Percentiles rank a stretch among this genome's conserved stretches.
These are phyloP conservation scores for Mastomys natalensis DNA, from an alignment of 2,113 vertebrate genomes.

Conservation along the genomic window DNA sequence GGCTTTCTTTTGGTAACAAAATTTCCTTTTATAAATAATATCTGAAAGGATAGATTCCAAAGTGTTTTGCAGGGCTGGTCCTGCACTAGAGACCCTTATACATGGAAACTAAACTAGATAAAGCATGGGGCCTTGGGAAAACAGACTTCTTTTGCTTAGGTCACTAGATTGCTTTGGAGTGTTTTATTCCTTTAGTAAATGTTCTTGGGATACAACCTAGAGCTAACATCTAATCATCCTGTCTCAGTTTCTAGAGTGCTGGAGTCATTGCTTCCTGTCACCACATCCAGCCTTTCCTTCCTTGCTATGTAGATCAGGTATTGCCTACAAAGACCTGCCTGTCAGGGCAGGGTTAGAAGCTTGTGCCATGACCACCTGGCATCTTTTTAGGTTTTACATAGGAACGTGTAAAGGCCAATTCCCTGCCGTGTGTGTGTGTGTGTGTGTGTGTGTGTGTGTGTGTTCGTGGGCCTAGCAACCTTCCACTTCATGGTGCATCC, in stretches of 20 bases:
- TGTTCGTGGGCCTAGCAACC: not conserved
- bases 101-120: not conserved
- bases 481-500: not conserved
- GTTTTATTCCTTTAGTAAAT: not conserved
- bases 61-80: not conserved
- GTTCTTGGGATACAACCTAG: not conserved
- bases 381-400: not conserved
- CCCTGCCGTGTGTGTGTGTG: not conserved
- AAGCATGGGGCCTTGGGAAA: not conserved
- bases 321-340: not conserved
- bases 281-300: not conserved
- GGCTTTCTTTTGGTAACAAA: not conserved
- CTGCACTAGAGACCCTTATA: not conserved
- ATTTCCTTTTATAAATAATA: not conserved
- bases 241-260: not conserved
- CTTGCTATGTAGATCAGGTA: not conserved
- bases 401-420: not conserved
- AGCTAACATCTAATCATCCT: not conserved
- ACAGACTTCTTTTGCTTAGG: not conserved
- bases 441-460: slow-evolving; percentile 43
- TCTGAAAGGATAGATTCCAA: not conserved
- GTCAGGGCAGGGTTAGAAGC: not conserved
- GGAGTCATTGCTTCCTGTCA: too few relatives aligned
- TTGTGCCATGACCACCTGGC: not conserved
- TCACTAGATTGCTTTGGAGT: not conserved